Evolutionary conservation across 1,140 invertebrate genomes (phyloP), one percentile per base, ranked within the genome.

Genomic region (Papilio helenus): DNA sequence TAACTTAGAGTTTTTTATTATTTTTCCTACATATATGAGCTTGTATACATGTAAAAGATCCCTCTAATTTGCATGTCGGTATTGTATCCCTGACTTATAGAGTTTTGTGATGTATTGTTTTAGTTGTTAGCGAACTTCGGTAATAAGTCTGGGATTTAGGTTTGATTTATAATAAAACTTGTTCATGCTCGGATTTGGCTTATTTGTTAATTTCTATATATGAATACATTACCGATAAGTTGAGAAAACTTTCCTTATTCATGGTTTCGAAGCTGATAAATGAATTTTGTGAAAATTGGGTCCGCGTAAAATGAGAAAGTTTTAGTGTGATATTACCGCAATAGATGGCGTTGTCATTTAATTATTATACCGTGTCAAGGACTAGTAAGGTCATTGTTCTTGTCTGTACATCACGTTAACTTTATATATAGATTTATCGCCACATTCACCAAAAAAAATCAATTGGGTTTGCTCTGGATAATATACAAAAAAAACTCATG

Each of bases 101-200:
- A 49, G 42, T 46, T 76, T 76, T 29, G 74, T 76, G 74, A 76
- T 76, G 23, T 76, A 76, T 76, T 76, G 74, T 76, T 76, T 39
- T 76, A 76, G 49, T 76, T 55, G 72, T 76, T 76, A 39, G 51
- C 51, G 23, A 76, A 76, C 74, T 76, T 26, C 18, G 46, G 51
- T 26, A 61, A 61, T 61, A 61, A 58, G 23, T 3, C 73, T 34
- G 23, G 74, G 74, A 76, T 76, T 76, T 58, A 51, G 74, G 14
- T 76, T 76, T 76, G 74, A 76, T 76, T 76, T 76, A 76, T 76
- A 58, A 34, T 76, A 58, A 20, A 76, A 76, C 49, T 76, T 76
- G 29, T 76, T 76, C n/a, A 76, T 39, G 74, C 74, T 23, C 23
- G 72, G 72, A 49, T 74, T 49, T 44, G n/a, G 44, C 18, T 74